Base-by-base conservation (phyloP, 2,797 vertebrate species). In the Acanthopagrus latus region DNA sequence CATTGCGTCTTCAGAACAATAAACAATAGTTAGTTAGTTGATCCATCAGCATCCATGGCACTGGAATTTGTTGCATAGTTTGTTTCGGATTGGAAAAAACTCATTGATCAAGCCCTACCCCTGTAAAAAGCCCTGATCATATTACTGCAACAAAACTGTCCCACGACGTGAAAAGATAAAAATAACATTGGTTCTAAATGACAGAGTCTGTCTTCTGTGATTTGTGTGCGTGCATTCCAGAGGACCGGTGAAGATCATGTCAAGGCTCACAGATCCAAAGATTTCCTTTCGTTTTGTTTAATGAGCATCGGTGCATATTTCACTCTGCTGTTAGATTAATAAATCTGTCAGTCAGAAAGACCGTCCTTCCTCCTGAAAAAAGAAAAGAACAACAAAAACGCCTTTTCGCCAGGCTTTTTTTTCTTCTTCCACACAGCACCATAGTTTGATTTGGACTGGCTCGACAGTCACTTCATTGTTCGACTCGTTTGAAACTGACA, bases 381-480 rank as follows among this genome's bases (percentile, higher is more conserved):
- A 23, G 6, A 16, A n/a, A 55, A n/a, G 12, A 12, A 25, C 13
- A 8, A 29, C 8, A 56, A 43, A 64, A 52, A 18, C 8, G 10
- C 23, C 18, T 13, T 17, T 33, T 63, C 57, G n/a, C 4, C 20
- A 60, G 60, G 0, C 56, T 75, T 33, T 33, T 8, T 33, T 33
- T 33, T 33, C 8, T 1, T 33, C 29, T 48, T 47, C 48, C 58
- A 50, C 44, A 62, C n/a, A 43, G 51, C 41, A 59, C 64, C n/a
- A 43, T 65, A 46, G 71, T 64, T 64, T 75, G 27, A 65, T 71
- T 74, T 85, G 3, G 47, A 41, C 43, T 59, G n/a, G 2, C 38
- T 38, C 64, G 43, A 87, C 86, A 90, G 77, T 66, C n/a, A 4
- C 2, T 12, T 80, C 84, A 82, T 90, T 90, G 88, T 91, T 55